Evolutionary conservation across 1,140 invertebrate genomes (phyloP).

Genomic region (Calycopis cecrops): DNA sequence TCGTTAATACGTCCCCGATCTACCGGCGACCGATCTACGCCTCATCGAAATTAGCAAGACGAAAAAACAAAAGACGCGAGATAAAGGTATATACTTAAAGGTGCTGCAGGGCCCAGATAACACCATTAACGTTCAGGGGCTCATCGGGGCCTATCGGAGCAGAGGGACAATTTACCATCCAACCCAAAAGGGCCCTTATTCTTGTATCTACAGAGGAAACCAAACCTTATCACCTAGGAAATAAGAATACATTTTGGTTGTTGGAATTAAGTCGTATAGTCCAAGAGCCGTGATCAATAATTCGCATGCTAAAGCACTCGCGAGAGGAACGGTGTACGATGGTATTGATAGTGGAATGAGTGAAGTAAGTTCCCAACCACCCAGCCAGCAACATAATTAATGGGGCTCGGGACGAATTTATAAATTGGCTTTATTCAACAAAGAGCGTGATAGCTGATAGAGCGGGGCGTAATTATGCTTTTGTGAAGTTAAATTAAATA

Average conservation of each 20-base stretch:
- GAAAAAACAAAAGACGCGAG: conserved; percentile 61
- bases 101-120: conserved; percentile 70
- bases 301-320: conserved; percentile 30
- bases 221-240: conserved; percentile 19
- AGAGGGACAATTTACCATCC: conserved; percentile 33
- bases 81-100: conserved; percentile 73
- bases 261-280: neutral
- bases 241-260: conserved; percentile 25
- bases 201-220: conserved; percentile 19
- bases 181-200: conserved; percentile 30
- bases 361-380: conserved; percentile 72
- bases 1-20: conserved; percentile 66
- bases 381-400: conserved; percentile 75
- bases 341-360: conserved; percentile 68
- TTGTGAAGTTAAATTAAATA: conserved; percentile 8
- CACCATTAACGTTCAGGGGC: conserved; percentile 68
- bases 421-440: conserved; percentile 69
- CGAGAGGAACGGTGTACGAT: conserved; percentile 51
- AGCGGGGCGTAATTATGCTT: conserved; percentile 40
- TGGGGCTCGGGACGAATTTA: conserved; percentile 70
- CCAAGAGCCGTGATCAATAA: neutral
- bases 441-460: conserved; percentile 57
- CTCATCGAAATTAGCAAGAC: conserved; percentile 74
- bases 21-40: conserved; percentile 67
- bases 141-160: conserved; percentile 49